Evolutionary conservation across 2,888 invertebrate genomes (phyloP), one percentile per base, ranked within the genome.

Genomic region (Carterocephalus palaemon): DNA sequence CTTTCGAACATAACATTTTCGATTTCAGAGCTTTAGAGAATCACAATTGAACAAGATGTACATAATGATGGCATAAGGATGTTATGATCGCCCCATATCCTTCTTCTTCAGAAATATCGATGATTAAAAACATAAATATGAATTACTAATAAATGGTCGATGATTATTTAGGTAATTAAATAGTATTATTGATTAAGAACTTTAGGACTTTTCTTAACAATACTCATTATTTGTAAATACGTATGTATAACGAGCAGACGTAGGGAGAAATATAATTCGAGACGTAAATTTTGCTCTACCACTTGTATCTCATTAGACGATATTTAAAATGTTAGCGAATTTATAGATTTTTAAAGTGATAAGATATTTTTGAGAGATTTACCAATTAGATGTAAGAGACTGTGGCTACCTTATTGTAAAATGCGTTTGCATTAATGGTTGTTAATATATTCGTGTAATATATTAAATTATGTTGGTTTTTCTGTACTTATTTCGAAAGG

Each of bases 241-340:
- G 23, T 45, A 80, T 68, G 56, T 70, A 62, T 67, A 64, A 70
- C 60, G 65, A 62, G 67, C 62, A 51, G 62, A 62, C 64, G 63
- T 62, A 63, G 55, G 54, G 62, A 57, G 49, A 65, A 67, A 69
- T 66, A 54, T 70, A 70, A 75, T 73, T 77, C 76, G 74, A 70
- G 70, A 75, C 76, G 66, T 70, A 70, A 79, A 75, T 67, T 73
- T 79, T 46, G 75, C 80, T 81, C 79, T 81, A 80, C 76, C 76
- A 80, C 75, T 81, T 78, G 84, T 82, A 86, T 86, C 86, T 86
- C 86, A 86, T 85, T 86, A 86, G 86, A 81, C 77, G 76, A 74
- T 85, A 83, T 83, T 74, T 79, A 71, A 78, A 78, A 77, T 62
- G 70, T 79, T 86, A 86, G 85, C 84, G 85, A 86, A 86, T 85